A percentile compares a stretch with the other conserved stretches of the same genome.
Evolutionary conservation across 2,113 vertebrate genomes (phyloP).

Genomic region (Sceloporus undulatus): DNA sequence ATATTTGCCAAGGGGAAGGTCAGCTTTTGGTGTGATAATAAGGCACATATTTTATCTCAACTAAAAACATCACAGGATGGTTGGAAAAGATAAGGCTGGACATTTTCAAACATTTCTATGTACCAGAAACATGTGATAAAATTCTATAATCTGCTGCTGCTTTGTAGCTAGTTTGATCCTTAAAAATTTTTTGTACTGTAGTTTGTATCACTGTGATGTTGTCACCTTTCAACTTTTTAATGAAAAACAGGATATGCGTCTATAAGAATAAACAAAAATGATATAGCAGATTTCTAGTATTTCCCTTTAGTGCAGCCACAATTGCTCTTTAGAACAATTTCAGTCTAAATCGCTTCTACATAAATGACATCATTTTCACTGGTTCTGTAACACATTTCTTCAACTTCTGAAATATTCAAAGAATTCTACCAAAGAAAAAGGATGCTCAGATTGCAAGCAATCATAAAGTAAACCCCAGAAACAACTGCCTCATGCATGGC

Average conservation of each 20-base stretch:
- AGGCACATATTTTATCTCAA: too few species aligned
- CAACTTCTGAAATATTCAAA: background rate
- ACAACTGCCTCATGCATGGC: slow-evolving; percentile 6
- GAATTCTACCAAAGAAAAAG: background rate
- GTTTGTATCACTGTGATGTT: background rate
- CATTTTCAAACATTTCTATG: background rate
- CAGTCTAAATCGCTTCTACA: background rate
- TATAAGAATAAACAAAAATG: background rate
- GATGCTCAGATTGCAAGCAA: background rate
- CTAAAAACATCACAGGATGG: background rate
- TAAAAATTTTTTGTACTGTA: background rate
- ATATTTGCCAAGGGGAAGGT: too few species aligned
- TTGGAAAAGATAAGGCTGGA: background rate
- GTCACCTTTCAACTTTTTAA: background rate
- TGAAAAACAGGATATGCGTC: background rate
- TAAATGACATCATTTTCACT: background rate
- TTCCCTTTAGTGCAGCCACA: background rate
- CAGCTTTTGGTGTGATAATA: too few species aligned
- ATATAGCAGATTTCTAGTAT: background rate
- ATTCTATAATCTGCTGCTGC: background rate
- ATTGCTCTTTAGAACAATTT: background rate
- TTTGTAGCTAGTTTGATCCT: background rate
- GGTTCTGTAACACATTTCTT: background rate
- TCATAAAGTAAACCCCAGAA: slow-evolving; percentile 1
- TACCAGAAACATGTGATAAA: background rate